These are phyloP conservation scores for Acleris holmiana DNA, from an alignment of 2,888 invertebrate genomes.

Conservation along the genomic window DNA sequence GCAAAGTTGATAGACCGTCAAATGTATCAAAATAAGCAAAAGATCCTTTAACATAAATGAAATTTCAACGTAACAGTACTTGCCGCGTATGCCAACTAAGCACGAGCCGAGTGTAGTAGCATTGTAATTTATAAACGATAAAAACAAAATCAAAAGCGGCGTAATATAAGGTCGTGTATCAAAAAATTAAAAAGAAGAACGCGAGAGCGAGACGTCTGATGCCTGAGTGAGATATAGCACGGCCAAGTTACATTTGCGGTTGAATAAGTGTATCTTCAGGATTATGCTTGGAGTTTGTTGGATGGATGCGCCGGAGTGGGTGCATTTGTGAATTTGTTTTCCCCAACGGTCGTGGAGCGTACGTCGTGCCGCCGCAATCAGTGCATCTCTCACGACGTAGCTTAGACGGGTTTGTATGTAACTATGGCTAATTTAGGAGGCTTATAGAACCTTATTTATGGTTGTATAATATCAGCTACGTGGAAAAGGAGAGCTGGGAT, in stretches of 20 bases:
- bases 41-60: too few species aligned
- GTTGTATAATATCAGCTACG: too few species aligned
- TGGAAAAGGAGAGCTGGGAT: too few species aligned
- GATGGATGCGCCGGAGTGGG: constrained; percentile 17
- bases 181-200: constrained; percentile 53
- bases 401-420: constrained; percentile 23
- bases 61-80: too few species aligned
- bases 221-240: constrained; percentile 49
- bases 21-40: too few species aligned
- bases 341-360: constrained; percentile 21
- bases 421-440: constrained; percentile 7
- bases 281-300: neutral
- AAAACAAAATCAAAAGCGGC: constrained; percentile 47
- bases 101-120: neutral
- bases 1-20: too few species aligned
- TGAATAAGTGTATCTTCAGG: neutral
- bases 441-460: neutral
- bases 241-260: constrained; percentile 11
- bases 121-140: constrained; percentile 33
- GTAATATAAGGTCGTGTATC: constrained; percentile 53
- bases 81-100: neutral
- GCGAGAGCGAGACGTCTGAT: constrained; percentile 55
- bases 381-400: constrained; percentile 36
- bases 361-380: constrained; percentile 34
- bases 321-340: constrained; percentile 9